Percentiles rank a stretch among this genome's conserved stretches.
Conservation (phyloP, 2,888 invertebrate species). For the Calephelis perditalis region DNA sequence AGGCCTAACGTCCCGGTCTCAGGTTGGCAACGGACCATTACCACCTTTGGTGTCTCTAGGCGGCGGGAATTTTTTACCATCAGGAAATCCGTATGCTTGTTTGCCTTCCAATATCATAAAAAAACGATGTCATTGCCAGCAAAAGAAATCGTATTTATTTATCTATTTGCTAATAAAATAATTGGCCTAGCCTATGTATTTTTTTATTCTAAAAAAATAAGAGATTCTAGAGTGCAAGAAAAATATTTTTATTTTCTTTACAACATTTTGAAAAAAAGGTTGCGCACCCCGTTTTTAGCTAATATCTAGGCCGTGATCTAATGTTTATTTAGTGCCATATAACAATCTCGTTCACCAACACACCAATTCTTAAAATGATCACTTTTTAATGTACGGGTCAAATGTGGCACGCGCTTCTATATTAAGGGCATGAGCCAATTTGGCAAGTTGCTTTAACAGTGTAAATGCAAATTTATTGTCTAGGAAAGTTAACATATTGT, state of each 20-base stretch:
- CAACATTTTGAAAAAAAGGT: conserved; percentile 29
- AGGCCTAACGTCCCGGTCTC: too few species aligned
- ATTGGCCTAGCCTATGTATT: too few species aligned
- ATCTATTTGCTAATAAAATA: too few species aligned
- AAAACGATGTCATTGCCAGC: too few species aligned
- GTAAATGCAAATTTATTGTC: neutral
- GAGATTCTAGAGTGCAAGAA: conserved; percentile 33
- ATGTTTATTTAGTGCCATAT: conserved; percentile 56
- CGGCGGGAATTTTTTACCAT: too few species aligned
- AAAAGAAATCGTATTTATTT: too few species aligned
- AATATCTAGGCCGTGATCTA: conserved; percentile 68
- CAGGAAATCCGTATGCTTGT: too few species aligned
- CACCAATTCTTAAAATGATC: conserved; percentile 61
- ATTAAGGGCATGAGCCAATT: conserved; percentile 38
- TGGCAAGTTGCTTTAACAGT: neutral
- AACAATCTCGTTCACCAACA: conserved; percentile 54
- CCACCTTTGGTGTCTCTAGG: too few species aligned
- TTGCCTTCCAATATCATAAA: too few species aligned
- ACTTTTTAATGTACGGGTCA: conserved; percentile 69
- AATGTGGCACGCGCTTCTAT: conserved; percentile 48
- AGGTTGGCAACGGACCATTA: too few species aligned
- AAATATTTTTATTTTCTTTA: conserved; percentile 22
- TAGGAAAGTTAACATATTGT: too few species aligned
- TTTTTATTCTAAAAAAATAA: too few species aligned
- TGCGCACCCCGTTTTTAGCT: conserved; percentile 46